Evolutionary conservation across 2,888 invertebrate species (phyloP).

Genomic region (Anagyrus pseudococci): DNA sequence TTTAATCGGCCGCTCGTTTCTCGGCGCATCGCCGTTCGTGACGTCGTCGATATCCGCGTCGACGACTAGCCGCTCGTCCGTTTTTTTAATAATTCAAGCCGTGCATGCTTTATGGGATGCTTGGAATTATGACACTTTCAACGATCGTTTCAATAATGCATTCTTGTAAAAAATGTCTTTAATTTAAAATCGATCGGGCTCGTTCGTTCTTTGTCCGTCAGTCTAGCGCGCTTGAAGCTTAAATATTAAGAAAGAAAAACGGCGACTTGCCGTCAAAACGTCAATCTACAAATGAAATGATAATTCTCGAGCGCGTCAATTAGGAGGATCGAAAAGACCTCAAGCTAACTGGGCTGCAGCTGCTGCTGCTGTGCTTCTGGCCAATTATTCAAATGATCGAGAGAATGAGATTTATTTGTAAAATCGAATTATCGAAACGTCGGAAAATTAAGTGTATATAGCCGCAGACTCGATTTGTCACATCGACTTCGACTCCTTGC

Average conservation of each 20-base stretch:
- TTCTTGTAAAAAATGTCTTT: conserved; percentile 19
- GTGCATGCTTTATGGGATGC: too few relatives aligned
- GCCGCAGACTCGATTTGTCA: too few relatives aligned
- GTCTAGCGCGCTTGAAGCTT: conserved; percentile 1
- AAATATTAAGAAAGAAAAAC: conserved; percentile 34
- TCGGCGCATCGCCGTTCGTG: too few relatives aligned
- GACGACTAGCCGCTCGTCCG: too few relatives aligned
- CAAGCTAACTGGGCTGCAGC: conserved; percentile 2
- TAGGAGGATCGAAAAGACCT: conserved; percentile 29
- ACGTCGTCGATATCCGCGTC: too few relatives aligned
- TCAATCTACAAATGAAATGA: conserved; percentile 38
- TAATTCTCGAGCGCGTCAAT: conserved; percentile 35
- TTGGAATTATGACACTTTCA: too few relatives aligned
- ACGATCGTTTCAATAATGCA: conserved; percentile 16
- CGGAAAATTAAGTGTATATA: too few relatives aligned
- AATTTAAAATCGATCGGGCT: conserved; percentile 26
- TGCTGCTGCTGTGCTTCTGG: conserved; percentile 7
- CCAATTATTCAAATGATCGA: conserved; percentile 38
- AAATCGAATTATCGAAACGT: conserved; percentile 34
- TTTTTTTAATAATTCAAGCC: too few relatives aligned
- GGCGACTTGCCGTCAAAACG: conserved; percentile 36
- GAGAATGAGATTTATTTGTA: conserved; percentile 33
- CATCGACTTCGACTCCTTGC: too few relatives aligned
- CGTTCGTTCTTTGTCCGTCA: background rate
- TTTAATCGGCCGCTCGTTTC: too few relatives aligned